Evolutionary conservation across 1,140 invertebrate genomes (phyloP), one percentile per base, ranked within the genome.

Genomic region (Zaprionus davidi): DNA sequence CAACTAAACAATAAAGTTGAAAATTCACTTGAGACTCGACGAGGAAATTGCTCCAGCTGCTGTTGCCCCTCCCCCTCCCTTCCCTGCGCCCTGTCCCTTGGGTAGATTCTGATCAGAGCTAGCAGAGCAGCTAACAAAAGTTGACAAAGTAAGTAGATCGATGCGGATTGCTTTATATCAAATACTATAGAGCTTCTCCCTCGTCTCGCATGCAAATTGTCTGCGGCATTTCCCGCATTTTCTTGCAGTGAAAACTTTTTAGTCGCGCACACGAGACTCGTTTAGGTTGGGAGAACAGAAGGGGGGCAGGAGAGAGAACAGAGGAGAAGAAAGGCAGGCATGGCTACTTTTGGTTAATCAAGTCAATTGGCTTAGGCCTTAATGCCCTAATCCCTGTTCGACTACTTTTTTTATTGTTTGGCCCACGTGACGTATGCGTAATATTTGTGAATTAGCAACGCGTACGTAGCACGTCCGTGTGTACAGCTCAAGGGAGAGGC

Each of bases 1-100:
- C 78, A 68, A 79, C 73, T 74, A 73, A 86, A 82, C 83, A 81
- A 87, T 87, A 87, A 87, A 87, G 81, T 90, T 84, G 81, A 73
- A 84, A 78, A 88, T 79, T 84, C 75, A 78, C 79, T 80, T 41
- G 67, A 74, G 65, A 58, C 49, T 67, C 22, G 6, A 55, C 76
- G 71, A 67, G 77, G 44, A 82, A 79, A 87, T 82, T 71, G 68
- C 34, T 57, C 15, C 12, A 41, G 31, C 12, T 49, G 20, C 56
- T 49, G 5, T 36, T 57, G 6, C 60, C 49, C 2, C 24, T 31
- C 69, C 72, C 53, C 53, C 64, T 0, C 73, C 60, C 53, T 69
- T 71, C 65, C 44, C 60, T 51, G 38, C 38, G 38, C 26, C 22
- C 0, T 1, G 36, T 17, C 38, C 71, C 66, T 49, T 17, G 38